Percentiles rank a stretch among this genome's conserved stretches.
Conservation (phyloP, 2,888 invertebrate species). For the Dexiosoma caninum region DNA sequence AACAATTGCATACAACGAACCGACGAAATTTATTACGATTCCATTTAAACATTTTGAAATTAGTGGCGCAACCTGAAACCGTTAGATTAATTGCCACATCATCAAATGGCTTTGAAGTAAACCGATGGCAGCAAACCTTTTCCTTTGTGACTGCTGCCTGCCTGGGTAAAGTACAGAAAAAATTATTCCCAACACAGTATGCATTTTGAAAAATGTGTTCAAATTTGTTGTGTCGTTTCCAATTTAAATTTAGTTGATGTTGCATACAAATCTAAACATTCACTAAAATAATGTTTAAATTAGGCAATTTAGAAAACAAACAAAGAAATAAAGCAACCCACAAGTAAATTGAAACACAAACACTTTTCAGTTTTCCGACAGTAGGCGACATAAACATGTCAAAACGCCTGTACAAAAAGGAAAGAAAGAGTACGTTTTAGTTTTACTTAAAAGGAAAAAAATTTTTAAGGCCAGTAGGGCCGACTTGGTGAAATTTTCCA, state of each 20-base stretch:
- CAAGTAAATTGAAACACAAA: constrained; percentile 9
- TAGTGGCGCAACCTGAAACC: neutral
- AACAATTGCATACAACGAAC: neutral
- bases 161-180: neutral
- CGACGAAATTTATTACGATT: neutral
- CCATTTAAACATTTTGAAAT: neutral
- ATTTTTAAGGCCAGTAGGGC: constrained; percentile 17
- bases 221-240: constrained; percentile 52
- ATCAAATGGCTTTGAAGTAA: constrained; percentile 12
- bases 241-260: constrained; percentile 32
- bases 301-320: constrained; percentile 49
- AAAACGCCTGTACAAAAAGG: constrained; percentile 5
- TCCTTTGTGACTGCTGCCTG: neutral
- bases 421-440: constrained; percentile 11
- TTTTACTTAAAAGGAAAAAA: constrained; percentile 41
- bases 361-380: constrained; percentile 46
- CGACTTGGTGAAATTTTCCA: constrained; percentile 21
- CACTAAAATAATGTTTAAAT: constrained; percentile 7
- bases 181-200: constrained; percentile 18
- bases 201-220: constrained; percentile 29
- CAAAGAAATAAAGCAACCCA: constrained; percentile 20
- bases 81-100: constrained; percentile 33
- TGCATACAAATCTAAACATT: neutral
- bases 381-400: constrained; percentile 56
- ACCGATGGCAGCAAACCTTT: constrained; percentile 6